These are phyloP conservation scores for Megamerina dolium DNA, from an alignment of 2,888 invertebrate species.

Conservation along the genomic window DNA sequence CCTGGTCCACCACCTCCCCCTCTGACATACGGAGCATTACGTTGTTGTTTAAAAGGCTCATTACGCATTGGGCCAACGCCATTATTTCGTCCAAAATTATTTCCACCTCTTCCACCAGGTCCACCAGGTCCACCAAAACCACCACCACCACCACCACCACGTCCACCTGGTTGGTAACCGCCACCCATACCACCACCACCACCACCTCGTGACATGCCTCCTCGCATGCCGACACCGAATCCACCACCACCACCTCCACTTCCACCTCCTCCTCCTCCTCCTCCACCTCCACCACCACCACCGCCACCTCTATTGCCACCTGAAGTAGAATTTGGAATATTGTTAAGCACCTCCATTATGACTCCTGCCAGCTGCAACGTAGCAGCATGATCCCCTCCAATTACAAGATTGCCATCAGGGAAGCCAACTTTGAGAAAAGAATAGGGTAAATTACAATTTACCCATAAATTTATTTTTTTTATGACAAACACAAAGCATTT, in stretches of 20 bases:
- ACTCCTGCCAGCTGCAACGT: conserved; percentile 25
- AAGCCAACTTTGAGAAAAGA: conserved; percentile 24
- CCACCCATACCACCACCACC: conserved; percentile 12
- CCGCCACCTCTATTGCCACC: conserved; percentile 20
- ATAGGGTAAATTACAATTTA: conserved; percentile 8
- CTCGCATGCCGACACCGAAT: conserved; percentile 5
- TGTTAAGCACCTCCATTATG: conserved; percentile 24
- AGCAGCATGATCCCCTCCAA: conserved; percentile 20
- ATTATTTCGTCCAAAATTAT: conserved; percentile 29
- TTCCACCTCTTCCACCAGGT: conserved; percentile 16
- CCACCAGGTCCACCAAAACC: conserved; percentile 19
- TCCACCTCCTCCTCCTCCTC: too few relatives aligned
- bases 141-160: conserved; percentile 18
- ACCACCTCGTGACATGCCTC: too few relatives aligned
- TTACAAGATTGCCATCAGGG: conserved; percentile 21
- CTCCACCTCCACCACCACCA: conserved; percentile 14
- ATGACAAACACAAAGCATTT: too few relatives aligned
- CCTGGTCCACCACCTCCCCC: conserved; percentile 15
- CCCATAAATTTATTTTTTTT: too few relatives aligned
- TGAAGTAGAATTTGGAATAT: conserved; percentile 31
- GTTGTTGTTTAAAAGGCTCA: conserved; percentile 32
- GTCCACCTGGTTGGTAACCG: conserved; percentile 1
- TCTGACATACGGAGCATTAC: conserved; percentile 28
- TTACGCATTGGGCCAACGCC: conserved; percentile 33
- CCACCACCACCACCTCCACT: conserved; percentile 16